These are phyloP conservation scores for Falco concolor DNA, from an alignment of 2,797 vertebrate genomes.

Conservation along the genomic window DNA sequence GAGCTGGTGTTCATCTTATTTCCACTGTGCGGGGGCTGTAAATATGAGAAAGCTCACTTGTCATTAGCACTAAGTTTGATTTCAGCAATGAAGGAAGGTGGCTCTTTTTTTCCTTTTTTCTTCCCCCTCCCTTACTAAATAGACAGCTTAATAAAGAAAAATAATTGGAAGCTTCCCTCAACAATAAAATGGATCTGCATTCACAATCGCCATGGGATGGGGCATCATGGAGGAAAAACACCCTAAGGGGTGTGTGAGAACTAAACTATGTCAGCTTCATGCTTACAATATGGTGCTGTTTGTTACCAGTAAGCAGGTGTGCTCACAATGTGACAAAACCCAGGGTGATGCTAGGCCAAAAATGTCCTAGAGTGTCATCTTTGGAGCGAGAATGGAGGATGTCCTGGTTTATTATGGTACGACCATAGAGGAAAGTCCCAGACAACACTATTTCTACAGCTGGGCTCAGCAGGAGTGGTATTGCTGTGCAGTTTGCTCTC, in stretches of 20 bases:
- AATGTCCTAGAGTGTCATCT: not conserved
- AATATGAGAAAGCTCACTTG: not conserved
- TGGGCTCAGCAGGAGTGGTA: constrained; percentile 38
- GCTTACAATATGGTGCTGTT: not conserved
- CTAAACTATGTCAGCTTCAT: not conserved
- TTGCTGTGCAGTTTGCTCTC: not conserved
- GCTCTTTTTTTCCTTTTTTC: not conserved
- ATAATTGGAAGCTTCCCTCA: not conserved
- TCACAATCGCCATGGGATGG: not conserved
- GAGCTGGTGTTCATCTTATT: not conserved
- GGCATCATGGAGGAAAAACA: not conserved
- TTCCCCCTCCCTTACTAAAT: not conserved
- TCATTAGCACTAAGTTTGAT: not conserved
- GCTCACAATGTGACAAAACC: not conserved
- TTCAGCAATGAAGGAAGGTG: not conserved
- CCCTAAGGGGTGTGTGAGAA: not conserved
- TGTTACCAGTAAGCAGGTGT: constrained; percentile 18
- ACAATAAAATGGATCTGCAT: not conserved
- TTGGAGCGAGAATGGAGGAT: not conserved
- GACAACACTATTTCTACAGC: not conserved
- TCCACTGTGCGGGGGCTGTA: not conserved
- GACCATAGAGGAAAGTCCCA: not conserved
- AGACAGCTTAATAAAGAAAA: constrained; percentile 3
- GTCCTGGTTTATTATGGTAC: not conserved
- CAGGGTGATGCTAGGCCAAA: not conserved